Evolutionary conservation across 1,140 invertebrate species (phyloP).

Genomic region (Hycleus cichorii): DNA sequence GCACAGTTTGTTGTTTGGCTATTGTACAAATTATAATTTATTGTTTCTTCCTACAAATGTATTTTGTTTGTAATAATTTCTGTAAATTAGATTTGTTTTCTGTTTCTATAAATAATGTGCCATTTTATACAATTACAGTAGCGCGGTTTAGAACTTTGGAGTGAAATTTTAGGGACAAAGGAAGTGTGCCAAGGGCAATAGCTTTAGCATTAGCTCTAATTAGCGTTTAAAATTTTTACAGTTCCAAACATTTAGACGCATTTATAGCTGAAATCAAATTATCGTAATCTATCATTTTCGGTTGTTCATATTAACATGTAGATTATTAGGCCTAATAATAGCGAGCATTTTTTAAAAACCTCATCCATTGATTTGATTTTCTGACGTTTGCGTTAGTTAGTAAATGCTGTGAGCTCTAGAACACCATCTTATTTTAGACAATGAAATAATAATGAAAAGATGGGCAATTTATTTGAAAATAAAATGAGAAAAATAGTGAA

Average conservation of each 20-base stretch:
- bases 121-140: neutral
- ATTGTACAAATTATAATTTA: constrained; percentile 1
- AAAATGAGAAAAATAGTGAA: neutral
- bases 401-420: constrained; percentile 27
- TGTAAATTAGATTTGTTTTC: neutral
- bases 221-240: neutral
- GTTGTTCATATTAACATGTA: no score
- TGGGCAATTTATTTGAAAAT: neutral
- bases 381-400: constrained; percentile 6
- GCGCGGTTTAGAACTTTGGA: neutral
- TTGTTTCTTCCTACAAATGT: constrained; percentile 1
- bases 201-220: constrained; percentile 18
- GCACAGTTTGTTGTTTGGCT: constrained; percentile 16
- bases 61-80: neutral
- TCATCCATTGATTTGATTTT: no score
- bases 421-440: constrained; percentile 26
- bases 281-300: neutral
- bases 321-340: constrained; percentile 7
- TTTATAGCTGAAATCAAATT: neutral
- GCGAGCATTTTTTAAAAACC: neutral
- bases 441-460: constrained; percentile 15
- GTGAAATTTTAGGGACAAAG: neutral
- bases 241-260: neutral
- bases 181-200: constrained; percentile 29
- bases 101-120: neutral